Evolutionary conservation across 2,888 invertebrate genomes (phyloP).

Genomic region (Alsophila aescularia): DNA sequence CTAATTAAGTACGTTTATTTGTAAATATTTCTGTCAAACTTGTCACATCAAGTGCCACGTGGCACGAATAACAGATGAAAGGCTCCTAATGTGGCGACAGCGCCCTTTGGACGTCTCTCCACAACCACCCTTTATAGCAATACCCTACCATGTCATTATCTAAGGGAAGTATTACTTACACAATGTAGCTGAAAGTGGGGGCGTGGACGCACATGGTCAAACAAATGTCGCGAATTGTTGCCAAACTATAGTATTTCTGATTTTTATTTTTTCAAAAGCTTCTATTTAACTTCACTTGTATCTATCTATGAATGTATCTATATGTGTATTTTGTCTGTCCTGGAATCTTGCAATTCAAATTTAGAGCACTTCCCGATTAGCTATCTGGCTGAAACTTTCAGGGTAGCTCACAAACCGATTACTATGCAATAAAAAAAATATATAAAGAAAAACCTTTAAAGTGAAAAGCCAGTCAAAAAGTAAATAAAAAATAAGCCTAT

Average conservation of each 20-base stretch:
- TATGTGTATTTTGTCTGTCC: too few species aligned
- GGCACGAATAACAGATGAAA: conserved; percentile 40
- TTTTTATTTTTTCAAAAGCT: too few species aligned
- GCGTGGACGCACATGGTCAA: conserved; percentile 62
- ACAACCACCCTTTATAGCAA: conserved; percentile 25
- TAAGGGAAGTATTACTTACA: conserved; percentile 39
- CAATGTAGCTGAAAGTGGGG: conserved; percentile 41
- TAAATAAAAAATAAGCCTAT: too few species aligned
- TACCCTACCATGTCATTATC: conserved; percentile 41
- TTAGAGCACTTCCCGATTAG: too few species aligned
- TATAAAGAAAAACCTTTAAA: too few species aligned
- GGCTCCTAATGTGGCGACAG: conserved; percentile 30
- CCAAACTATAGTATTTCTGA: conserved; percentile 14
- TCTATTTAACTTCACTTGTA: too few species aligned
- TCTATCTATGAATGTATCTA: too few species aligned
- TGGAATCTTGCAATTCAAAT: too few species aligned
- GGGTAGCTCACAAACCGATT: too few species aligned
- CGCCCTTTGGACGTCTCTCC: conserved; percentile 15
- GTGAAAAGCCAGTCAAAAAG: too few species aligned
- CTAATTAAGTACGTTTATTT: neutral
- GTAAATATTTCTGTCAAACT: neutral
- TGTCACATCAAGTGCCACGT: conserved; percentile 39
- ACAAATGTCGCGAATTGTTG: conserved; percentile 63
- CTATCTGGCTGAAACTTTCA: too few species aligned
- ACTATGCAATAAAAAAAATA: too few species aligned